These are phyloP conservation scores for Scrobipalpa atriplicella DNA, from an alignment of 2,888 invertebrate species.

Conservation along the genomic window DNA sequence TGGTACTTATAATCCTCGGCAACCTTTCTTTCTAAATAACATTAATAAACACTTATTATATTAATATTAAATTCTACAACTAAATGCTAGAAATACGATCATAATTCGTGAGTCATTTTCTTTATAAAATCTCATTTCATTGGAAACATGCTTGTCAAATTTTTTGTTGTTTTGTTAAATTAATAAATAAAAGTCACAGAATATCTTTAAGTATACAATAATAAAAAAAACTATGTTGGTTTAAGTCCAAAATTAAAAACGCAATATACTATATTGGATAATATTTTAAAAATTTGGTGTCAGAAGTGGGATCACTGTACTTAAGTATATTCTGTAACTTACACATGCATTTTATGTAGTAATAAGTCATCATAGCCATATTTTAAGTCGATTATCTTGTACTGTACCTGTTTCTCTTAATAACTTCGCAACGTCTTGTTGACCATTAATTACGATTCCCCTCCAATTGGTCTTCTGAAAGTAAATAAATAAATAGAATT, in stretches of 20 bases:
- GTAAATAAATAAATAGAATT: neutral
- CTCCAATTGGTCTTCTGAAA: neutral
- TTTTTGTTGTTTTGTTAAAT: neutral
- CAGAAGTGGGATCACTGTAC: neutral
- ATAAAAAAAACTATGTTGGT: too few relatives aligned
- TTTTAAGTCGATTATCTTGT: neutral
- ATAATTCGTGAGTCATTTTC: too few relatives aligned
- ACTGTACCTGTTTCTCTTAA: slow-evolving; percentile 11
- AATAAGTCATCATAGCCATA: slow-evolving; percentile 1
- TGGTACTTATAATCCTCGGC: too few relatives aligned
- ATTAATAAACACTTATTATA: too few relatives aligned
- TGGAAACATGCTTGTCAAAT: neutral
- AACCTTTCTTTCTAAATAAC: too few relatives aligned
- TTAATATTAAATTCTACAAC: too few relatives aligned
- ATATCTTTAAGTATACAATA: neutral
- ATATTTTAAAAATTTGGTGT: too few relatives aligned
- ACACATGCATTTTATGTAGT: neutral
- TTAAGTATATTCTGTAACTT: neutral
- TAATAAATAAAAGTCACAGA: neutral
- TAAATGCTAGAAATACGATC: too few relatives aligned
- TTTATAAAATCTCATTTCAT: too few relatives aligned
- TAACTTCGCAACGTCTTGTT: neutral
- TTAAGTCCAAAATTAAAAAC: too few relatives aligned
- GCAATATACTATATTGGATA: too few relatives aligned
- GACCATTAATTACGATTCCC: neutral